These are phyloP conservation scores for Mareca strepera DNA, from an alignment of 2,797 vertebrate genomes.

Conservation along the genomic window DNA sequence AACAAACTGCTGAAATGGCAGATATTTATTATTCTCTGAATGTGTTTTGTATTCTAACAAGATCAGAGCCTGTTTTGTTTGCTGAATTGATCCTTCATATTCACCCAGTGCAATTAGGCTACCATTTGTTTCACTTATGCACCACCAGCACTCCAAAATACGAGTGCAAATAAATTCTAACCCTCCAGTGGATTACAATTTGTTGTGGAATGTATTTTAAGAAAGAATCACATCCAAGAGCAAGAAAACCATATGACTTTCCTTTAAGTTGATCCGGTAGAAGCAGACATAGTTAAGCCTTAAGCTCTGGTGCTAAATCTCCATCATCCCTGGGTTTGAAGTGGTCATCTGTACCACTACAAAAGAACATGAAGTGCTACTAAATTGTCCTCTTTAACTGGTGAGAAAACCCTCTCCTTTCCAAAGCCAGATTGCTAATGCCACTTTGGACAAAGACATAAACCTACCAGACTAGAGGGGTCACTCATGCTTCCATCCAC, in stretches of 20 bases:
- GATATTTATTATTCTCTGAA: conserved; percentile 1
- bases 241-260: background rate
- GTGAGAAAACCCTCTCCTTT: background rate
- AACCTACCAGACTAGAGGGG: background rate
- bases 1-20: background rate
- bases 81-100: conserved; percentile 11
- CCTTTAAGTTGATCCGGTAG: background rate
- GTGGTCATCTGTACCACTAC: background rate
- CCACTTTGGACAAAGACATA: background rate
- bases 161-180: background rate
- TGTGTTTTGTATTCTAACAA: conserved; percentile 7
- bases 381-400: background rate
- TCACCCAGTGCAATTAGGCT: background rate
- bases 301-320: background rate
- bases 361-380: background rate
- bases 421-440: background rate
- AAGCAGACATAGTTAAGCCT: background rate
- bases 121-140: conserved; percentile 11
- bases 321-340: background rate
- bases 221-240: background rate
- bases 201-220: background rate
- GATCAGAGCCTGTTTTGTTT: conserved; percentile 39
- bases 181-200: background rate
- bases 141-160: conserved; percentile 1
- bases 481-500: background rate